phyloP scores from a whole-genome alignment of 2,888 invertebrate species.

The Xanthia togata region DNA sequence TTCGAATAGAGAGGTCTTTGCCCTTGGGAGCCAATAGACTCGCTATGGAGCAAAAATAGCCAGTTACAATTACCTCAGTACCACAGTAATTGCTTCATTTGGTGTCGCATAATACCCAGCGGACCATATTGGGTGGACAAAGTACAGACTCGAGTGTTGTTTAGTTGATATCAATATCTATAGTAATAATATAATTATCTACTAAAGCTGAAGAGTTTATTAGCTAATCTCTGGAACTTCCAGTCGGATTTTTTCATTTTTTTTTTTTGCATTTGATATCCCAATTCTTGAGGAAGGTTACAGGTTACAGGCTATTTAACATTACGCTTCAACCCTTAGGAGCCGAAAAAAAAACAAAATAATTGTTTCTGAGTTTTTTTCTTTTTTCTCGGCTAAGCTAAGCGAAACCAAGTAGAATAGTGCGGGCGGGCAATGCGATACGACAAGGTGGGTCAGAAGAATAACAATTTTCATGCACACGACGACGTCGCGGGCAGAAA shows the following conservation, averaged over 20 bases:
- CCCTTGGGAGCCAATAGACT: conserved; percentile 58
- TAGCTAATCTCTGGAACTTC: not conserved
- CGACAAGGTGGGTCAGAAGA: not conserved
- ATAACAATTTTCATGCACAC: not conserved
- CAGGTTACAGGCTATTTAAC: not conserved
- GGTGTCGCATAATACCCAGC: conserved; percentile 14
- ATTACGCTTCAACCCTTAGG: not conserved
- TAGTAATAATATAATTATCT: no score
- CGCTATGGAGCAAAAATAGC: conserved; percentile 52
- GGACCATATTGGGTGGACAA: conserved; percentile 19
- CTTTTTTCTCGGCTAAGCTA: not conserved
- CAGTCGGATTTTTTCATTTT: no score
- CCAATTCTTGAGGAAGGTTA: not conserved
- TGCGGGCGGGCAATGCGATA: not conserved
- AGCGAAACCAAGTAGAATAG: not conserved
- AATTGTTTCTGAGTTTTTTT: not conserved
- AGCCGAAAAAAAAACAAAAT: not conserved
- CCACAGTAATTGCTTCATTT: conserved; percentile 56
- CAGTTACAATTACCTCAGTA: conserved; percentile 45
- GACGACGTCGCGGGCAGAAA: not conserved
- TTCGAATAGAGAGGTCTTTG: conserved; percentile 60
- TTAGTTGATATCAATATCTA: not conserved
- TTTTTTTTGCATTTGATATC: not conserved
- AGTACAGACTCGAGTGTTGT: not conserved
- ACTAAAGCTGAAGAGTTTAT: not conserved